Percentiles rank a stretch among this genome's conserved stretches.
phyloP scores from a whole-genome alignment of 2,888 invertebrate genomes.

The Diachrysia chrysitis region DNA sequence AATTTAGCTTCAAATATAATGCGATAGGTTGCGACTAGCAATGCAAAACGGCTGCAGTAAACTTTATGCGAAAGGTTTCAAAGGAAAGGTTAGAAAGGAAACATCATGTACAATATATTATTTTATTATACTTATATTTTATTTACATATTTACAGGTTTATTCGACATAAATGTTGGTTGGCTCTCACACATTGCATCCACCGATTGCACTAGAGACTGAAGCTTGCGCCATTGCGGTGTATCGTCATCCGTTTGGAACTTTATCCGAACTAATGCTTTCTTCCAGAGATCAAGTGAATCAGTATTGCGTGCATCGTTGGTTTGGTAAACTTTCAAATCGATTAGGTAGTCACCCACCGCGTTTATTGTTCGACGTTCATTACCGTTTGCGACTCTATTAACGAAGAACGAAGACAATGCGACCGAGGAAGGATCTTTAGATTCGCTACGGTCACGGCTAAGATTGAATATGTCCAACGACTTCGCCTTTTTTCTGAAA shows the following conservation, averaged over 20 bases:
- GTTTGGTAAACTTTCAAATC: slow-evolving; percentile 4
- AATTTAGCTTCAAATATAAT: not conserved
- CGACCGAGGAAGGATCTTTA: slow-evolving; percentile 6
- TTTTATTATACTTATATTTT: not conserved
- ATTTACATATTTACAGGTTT: not conserved
- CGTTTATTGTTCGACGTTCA: slow-evolving; percentile 1
- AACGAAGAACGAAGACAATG: slow-evolving; percentile 7
- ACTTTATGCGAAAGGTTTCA: not conserved
- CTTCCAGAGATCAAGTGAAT: slow-evolving; percentile 1
- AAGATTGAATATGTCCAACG: slow-evolving; percentile 6
- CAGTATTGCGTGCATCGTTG: slow-evolving; percentile 4
- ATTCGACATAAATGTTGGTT: slow-evolving; percentile 4
- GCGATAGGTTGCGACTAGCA: not conserved
- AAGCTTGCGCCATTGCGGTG: slow-evolving; percentile 9
- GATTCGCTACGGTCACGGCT: slow-evolving; percentile 1
- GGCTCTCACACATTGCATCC: slow-evolving; percentile 4
- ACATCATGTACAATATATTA: slow-evolving; percentile 4
- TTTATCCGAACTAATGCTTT: slow-evolving; percentile 7
- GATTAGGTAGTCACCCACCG: slow-evolving; percentile 4
- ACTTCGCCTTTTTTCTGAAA: slow-evolving; percentile 1
- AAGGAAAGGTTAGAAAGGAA: not conserved
- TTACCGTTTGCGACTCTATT: slow-evolving; percentile 9
- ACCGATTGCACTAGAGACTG: slow-evolving; percentile 1
- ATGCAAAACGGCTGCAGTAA: not conserved
- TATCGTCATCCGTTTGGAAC: slow-evolving; percentile 6